phyloP scores from a whole-genome alignment of 1,140 invertebrate genomes.

The Atta cephalotes region DNA sequence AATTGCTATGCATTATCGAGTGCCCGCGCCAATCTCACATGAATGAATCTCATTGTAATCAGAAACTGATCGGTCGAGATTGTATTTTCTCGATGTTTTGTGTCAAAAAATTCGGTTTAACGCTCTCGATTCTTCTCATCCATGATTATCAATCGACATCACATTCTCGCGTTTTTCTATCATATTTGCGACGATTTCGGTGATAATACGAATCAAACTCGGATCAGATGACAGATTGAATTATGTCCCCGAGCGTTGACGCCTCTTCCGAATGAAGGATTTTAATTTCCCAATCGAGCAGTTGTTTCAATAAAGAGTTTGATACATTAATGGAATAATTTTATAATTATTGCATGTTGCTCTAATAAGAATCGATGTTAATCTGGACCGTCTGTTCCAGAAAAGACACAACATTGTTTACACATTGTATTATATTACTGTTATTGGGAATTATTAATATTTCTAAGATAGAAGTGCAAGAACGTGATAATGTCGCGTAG shows the following conservation, averaged over 20 bases:
- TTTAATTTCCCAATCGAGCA: background rate
- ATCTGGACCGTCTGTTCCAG: background rate
- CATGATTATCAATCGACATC: background rate
- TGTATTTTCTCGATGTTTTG: background rate
- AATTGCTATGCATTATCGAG: conserved; percentile 13
- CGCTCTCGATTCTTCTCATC: background rate
- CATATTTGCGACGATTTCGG: background rate
- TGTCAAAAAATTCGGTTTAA: conserved; percentile 12
- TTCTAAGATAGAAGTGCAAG: background rate
- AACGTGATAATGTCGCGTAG: background rate
- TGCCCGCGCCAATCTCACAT: background rate
- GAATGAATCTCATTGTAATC: background rate
- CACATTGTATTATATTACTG: background rate
- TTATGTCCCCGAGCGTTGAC: conserved; percentile 6
- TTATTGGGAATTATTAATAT: background rate
- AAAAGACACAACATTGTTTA: background rate
- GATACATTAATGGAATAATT: conserved; percentile 21
- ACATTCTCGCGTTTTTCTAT: background rate
- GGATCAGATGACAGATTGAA: conserved; percentile 26
- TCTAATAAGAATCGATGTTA: background rate
- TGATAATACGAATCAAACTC: conserved; percentile 2
- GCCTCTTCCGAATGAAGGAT: background rate
- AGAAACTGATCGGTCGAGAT: background rate
- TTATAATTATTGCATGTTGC: conserved; percentile 18
- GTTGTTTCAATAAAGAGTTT: conserved; percentile 12